Base-by-base conservation (phyloP, 2,888 invertebrate genomes). In the Agonopterix subpropinquella region DNA sequence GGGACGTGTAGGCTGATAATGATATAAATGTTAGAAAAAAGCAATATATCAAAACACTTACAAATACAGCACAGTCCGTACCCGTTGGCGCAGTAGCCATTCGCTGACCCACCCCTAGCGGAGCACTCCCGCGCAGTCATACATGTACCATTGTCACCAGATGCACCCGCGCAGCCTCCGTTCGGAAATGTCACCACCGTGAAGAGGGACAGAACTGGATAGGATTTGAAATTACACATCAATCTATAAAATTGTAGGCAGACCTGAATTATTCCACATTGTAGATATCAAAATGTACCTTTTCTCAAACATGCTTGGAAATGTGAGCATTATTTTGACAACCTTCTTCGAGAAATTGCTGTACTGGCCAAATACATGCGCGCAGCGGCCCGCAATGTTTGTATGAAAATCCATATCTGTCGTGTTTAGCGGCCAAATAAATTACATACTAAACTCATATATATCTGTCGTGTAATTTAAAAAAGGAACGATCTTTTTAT, bases 81-180 rank as follows among this genome's bases (percentile, higher is more conserved):
- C 9, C 94, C 93, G 52, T 91, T 93, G 1, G 96, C 96, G 69
- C 96, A 96, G 50, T 92, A 90, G 1, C 96, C 96, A 55, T 92
- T 93, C 2, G 93, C 90, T 0, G 92, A 90, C 2, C 96, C 96
- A 1, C 94, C 93, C 41, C 92, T 85, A 36, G 91, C 81, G 0
- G 90, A 70, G 67, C 96, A 97, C 72, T 96, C 95, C 15, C 90
- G 70, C 71, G 91, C 84, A 0, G 94, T 91, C 67, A 95, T 88
- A 65, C 96, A 96, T 8, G 94, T 95, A 10, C 96, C 96, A 62
- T 93, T 93, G 70, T 96, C 95, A 0, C 95, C 95, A 0, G 92
- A 92, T 0, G 92, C 89, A 8, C 94, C 93, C 2, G 90, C 85
- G 71, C 96, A 96, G 0, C 90, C 90, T n/a, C 92, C 92, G 54